These are phyloP conservation scores for Mustelus asterias DNA, from an alignment of 2,113 vertebrate genomes.

Conservation along the genomic window DNA sequence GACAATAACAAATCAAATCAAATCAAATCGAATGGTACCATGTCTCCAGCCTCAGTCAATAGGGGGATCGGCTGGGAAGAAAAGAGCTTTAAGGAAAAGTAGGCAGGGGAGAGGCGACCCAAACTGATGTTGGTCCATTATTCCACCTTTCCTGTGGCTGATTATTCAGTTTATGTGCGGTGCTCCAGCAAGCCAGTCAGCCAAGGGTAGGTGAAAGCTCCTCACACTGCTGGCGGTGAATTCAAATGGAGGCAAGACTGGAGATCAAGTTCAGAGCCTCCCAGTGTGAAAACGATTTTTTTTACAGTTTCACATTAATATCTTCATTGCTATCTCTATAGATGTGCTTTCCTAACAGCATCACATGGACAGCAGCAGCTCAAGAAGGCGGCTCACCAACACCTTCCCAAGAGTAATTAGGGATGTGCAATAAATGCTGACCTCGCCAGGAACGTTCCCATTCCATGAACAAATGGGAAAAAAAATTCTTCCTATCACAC, in stretches of 20 bases:
- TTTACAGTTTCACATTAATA: not conserved
- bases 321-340: not conserved
- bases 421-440: not conserved
- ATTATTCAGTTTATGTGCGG: not conserved
- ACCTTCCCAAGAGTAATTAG: not conserved
- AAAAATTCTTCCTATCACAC: not conserved
- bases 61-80: not conserved
- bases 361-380: not conserved
- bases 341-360: not conserved
- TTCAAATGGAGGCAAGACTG: not conserved
- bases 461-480: not conserved
- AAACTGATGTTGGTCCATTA: not conserved
- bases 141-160: not conserved
- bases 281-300: not conserved
- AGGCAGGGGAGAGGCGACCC: not conserved
- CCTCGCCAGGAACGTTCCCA: not conserved
- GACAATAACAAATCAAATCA: too few relatives aligned
- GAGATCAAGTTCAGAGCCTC: not conserved
- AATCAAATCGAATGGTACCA: not conserved
- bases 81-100: not conserved
- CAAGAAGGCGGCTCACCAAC: not conserved
- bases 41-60: not conserved
- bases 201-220: not conserved
- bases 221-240: not conserved
- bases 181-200: not conserved